Conservation (phyloP, 2,888 invertebrate species). For the Bombylius major region DNA sequence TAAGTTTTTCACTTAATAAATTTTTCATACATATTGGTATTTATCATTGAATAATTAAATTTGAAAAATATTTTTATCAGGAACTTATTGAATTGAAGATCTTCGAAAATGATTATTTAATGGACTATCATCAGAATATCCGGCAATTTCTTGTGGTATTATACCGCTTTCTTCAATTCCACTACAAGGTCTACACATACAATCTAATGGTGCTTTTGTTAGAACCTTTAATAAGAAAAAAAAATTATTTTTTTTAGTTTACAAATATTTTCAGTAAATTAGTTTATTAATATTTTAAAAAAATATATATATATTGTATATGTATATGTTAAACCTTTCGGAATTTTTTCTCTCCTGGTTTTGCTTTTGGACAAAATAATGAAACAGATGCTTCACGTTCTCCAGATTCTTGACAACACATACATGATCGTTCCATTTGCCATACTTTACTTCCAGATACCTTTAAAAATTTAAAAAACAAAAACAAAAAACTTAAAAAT, state of each 20-base stretch:
- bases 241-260: constrained; percentile 1
- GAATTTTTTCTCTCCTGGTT: constrained; percentile 71
- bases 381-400: constrained; percentile 83
- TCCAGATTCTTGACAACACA: constrained; percentile 90
- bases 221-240: constrained; percentile 47
- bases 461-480: constrained; percentile 35
- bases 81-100: not conserved
- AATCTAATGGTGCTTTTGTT: constrained; percentile 86
- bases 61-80: too few relatives aligned
- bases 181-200: constrained; percentile 89
- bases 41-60: too few relatives aligned
- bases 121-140: constrained; percentile 70
- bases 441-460: constrained; percentile 90
- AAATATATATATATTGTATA: not conserved
- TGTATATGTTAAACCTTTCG: constrained; percentile 48
- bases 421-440: constrained; percentile 92
- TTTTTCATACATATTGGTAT: too few relatives aligned
- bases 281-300: too few relatives aligned
- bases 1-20: not conserved
- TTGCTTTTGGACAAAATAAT: constrained; percentile 78
- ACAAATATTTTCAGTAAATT: too few relatives aligned
- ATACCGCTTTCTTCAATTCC: constrained; percentile 77
- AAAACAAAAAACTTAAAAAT: not conserved
- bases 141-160: constrained; percentile 80
- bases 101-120: constrained; percentile 62